These are phyloP conservation scores for Scelioninae gen. 1 DNA, from an alignment of 2,888 invertebrate species.

Conservation along the genomic window DNA sequence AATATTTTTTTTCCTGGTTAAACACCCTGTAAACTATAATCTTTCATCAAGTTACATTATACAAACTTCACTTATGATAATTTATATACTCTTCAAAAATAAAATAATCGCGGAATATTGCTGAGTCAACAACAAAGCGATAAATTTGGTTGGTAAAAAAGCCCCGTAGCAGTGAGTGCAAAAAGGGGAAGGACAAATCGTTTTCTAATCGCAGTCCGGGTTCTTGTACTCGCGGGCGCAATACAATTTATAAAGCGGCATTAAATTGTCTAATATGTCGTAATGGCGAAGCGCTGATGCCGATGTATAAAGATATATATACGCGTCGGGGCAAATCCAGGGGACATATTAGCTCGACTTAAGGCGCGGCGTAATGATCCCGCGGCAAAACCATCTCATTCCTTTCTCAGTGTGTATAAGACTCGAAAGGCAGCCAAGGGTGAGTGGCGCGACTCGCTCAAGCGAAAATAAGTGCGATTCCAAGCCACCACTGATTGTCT, in stretches of 20 bases:
- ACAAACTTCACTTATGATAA: no score
- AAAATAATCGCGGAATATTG: constrained; percentile 39
- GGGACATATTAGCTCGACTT: constrained; percentile 84
- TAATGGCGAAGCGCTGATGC: constrained; percentile 73
- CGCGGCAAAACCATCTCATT: constrained; percentile 79
- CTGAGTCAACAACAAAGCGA: constrained; percentile 64
- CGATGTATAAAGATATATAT: constrained; percentile 68
- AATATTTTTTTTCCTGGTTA: no score
- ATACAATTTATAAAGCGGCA: constrained; percentile 83
- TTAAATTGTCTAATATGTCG: constrained; percentile 81
- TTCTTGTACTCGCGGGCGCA: constrained; percentile 72
- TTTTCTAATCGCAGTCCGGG: constrained; percentile 75
- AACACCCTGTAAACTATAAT: no score
- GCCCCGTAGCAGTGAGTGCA: no score
- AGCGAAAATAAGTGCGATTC: constrained; percentile 82
- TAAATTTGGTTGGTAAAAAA: constrained; percentile 60
- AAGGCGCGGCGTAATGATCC: constrained; percentile 83
- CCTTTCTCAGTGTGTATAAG: constrained; percentile 67
- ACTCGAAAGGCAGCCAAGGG: constrained; percentile 25
- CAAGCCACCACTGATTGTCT: constrained; percentile 81
- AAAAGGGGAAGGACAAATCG: constrained; percentile 74
- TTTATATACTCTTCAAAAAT: no score
- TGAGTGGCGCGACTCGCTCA: constrained; percentile 76
- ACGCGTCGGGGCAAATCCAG: constrained; percentile 67
- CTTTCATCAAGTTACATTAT: no score